Evolutionary conservation across 2,113 vertebrate species (phyloP), one percentile per base, ranked within the genome.

Genomic region (Campylorhamphus procurvoides): DNA sequence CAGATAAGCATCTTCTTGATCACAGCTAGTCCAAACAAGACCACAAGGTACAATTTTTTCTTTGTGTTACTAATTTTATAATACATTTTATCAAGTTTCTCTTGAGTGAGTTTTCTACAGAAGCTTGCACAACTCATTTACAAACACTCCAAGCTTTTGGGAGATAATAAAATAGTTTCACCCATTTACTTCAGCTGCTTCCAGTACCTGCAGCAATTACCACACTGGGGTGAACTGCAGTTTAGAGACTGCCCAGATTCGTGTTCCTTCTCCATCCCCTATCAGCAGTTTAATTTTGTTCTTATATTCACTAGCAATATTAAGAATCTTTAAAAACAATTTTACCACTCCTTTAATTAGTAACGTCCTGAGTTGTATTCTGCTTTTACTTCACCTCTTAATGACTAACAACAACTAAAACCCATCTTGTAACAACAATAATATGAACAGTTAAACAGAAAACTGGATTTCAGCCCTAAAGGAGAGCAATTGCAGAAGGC

Each of bases 271-370:
- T 67, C 58, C 29, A 19, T 24, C 52, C 22, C 19, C 78, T 50
- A 72, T 66, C 58, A 75, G 56, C 37, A 89, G 31, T 62, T 94
- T 46, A 27, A 64, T 76, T 96, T 80, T 84, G 46, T 39, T 74
- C 18, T 86, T 40, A n/a, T 9, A 42, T 63, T 88, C 59, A 84
- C 37, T 60, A 63, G 53, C 5, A 0, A 0, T 52, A 7, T 33
- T 63, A 79, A 75, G 47, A 84, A 67, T 50, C 69, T 63, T 77
- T 63, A 67, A 78, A 87, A 91, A 31, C 27, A 72, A 85, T 47
- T 18, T 18, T 42, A 55, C 52, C 0, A 0, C 20, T 84, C 18
- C 80, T 81, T 84, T 63, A 89, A 74, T 84, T 19, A 75, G 47
- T 39, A 18, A 89, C 71, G 89, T 87, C 52, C 55, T 13, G 33